Base-by-base conservation (phyloP, 2,797 vertebrate genomes). In the Microhierax caerulescens region DNA sequence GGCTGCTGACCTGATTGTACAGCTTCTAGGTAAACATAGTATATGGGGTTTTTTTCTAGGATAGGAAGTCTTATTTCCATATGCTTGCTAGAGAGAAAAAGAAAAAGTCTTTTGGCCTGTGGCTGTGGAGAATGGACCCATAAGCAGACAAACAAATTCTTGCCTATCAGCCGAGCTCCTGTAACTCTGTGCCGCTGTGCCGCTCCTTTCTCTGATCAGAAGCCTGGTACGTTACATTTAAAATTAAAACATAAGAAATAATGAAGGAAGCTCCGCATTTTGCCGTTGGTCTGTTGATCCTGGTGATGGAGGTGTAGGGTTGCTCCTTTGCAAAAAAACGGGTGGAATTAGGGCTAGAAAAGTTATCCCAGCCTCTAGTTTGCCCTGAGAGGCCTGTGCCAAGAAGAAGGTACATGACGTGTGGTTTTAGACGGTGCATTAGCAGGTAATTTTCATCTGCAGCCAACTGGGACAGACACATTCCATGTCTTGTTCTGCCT, bases 391-490 rank as follows among this genome's bases (percentile, higher is more conserved):
- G 30, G 24, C 59, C 22, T 53, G 21, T 48, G 76, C 32, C 50
- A 13, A 14, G 8, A 59, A 22, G 9, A 12, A 20, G 34, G 11
- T 30, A 12, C 5, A 2, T 19, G 22, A 39, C 0, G 0, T 8
- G 28, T 11, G 37, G 43, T 39, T 81, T 39, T n/a, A 34, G 48
- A 10, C 5, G 27, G 18, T 50, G 4, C 22, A 9, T 48, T 25
- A 45, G 32, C 50, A 21, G 2, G 6, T 19, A 3, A 2, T 57
- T 30, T 45, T 32, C 69, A 51, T 32, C 69, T n/a, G 37, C n/a
- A 39, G 50, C 41, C 68, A 17, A 51, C n/a, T 23, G 36, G 19
- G 50, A 41, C 27, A 0, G 2, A 43, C 32, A 7, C 5, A 0
- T 13, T 45, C 43, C 50, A 50, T 30, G 41, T 15, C 64, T 0